Conservation (phyloP, 2,888 invertebrate species). For the Mythimna loreyi region DNA sequence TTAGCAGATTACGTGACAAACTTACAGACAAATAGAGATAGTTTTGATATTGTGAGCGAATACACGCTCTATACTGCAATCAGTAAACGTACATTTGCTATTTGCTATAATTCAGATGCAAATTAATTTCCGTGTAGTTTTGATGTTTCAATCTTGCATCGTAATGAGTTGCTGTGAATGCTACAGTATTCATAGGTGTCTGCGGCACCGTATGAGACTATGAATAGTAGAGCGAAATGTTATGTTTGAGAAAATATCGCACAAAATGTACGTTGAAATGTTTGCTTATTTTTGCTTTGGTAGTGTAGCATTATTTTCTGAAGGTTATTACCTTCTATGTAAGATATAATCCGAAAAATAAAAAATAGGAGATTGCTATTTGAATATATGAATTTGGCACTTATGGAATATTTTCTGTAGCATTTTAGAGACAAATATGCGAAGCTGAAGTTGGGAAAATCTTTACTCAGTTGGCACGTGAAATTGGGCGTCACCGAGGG, state of each 20-base stretch:
- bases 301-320: neutral
- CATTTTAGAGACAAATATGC: too few relatives aligned
- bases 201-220: slow-evolving; percentile 13
- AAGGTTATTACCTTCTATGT: neutral
- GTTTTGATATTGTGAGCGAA: neutral
- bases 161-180: slow-evolving; percentile 16
- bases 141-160: slow-evolving; percentile 15
- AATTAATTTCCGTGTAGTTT: slow-evolving; percentile 36
- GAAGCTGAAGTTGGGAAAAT: too few relatives aligned
- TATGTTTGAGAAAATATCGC: slow-evolving; percentile 5
- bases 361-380: too few relatives aligned
- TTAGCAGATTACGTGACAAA: neutral
- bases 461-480: too few relatives aligned
- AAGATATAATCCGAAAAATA: too few relatives aligned
- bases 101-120: slow-evolving; percentile 24
- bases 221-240: slow-evolving; percentile 32
- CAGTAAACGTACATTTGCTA: neutral
- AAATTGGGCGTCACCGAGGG: too few relatives aligned
- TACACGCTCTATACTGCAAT: neutral
- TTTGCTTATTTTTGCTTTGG: neutral
- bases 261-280: slow-evolving; percentile 7
- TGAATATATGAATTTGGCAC: too few relatives aligned
- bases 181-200: slow-evolving; percentile 38
- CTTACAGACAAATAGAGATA: neutral
- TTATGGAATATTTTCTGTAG: too few relatives aligned